These are phyloP conservation scores for Caradrina kadenii DNA, from an alignment of 2,888 invertebrate species.

Conservation along the genomic window DNA sequence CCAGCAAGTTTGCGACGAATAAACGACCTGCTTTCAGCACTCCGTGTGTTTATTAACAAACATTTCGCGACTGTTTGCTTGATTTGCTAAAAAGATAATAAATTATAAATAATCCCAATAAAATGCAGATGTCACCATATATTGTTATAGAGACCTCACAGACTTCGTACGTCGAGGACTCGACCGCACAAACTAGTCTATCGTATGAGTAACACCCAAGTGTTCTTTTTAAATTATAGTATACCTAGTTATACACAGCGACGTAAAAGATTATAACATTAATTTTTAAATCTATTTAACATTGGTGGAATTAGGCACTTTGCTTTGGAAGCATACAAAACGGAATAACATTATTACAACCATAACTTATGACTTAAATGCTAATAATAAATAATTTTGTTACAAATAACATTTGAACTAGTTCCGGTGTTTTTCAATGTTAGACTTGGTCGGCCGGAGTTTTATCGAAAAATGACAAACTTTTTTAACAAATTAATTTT, in stretches of 20 bases:
- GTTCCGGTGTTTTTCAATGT: slow-evolving; percentile 31
- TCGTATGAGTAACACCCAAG: background rate
- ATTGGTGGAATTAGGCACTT: slow-evolving; percentile 66
- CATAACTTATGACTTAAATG: slow-evolving; percentile 63
- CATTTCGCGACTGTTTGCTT: too few relatives aligned
- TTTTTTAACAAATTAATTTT: slow-evolving; percentile 1
- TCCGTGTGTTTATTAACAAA: too few relatives aligned
- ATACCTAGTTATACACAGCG: background rate
- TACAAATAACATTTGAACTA: slow-evolving; percentile 60
- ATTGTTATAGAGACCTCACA: too few relatives aligned
- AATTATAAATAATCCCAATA: too few relatives aligned
- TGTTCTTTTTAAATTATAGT: background rate
- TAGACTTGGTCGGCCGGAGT: slow-evolving; percentile 10
- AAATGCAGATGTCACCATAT: too few relatives aligned
- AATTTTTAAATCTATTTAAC: slow-evolving; percentile 30
- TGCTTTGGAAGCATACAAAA: slow-evolving; percentile 67
- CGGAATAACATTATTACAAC: slow-evolving; percentile 63
- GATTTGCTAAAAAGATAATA: too few relatives aligned
- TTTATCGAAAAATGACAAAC: background rate
- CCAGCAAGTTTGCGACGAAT: too few relatives aligned
- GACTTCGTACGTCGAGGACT: too few relatives aligned
- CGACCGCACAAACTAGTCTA: too few relatives aligned
- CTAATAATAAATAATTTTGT: slow-evolving; percentile 60
- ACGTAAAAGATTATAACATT: background rate
- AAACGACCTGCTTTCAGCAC: too few relatives aligned